These are phyloP conservation scores for Chrysotoxum bicinctum DNA, from an alignment of 2,888 invertebrate genomes.

Conservation along the genomic window DNA sequence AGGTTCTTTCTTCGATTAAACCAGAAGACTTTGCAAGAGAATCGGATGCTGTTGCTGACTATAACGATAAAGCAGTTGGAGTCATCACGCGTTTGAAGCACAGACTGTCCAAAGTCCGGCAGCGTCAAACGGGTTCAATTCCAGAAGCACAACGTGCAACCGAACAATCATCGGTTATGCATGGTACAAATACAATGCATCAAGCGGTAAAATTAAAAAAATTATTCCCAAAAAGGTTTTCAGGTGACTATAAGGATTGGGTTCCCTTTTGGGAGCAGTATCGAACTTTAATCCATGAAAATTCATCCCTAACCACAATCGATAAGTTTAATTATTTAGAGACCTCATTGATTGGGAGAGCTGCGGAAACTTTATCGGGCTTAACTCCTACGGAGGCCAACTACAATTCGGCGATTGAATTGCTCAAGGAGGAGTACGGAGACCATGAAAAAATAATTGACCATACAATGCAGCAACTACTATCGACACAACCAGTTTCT, in stretches of 20 bases:
- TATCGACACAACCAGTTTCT: background rate
- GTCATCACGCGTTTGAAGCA: background rate
- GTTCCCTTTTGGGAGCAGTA: conserved; percentile 8
- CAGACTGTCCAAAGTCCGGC: background rate
- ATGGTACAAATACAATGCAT: background rate
- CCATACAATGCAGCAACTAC: conserved; percentile 36
- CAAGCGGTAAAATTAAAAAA: conserved; percentile 4
- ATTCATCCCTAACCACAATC: conserved; percentile 1
- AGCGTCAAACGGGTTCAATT: background rate
- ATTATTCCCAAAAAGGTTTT: too few species aligned
- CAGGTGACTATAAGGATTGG: conserved; percentile 4
- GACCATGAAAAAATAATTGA: conserved; percentile 38
- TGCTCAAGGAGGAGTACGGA: conserved; percentile 41
- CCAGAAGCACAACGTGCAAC: background rate
- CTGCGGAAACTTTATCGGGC: too few species aligned
- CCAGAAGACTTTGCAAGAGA: background rate
- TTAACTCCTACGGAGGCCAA: too few species aligned
- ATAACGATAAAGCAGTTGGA: background rate
- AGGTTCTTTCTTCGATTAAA: background rate
- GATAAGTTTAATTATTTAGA: background rate
- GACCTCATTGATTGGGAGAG: background rate
- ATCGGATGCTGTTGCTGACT: conserved; percentile 4
- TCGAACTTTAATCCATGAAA: conserved; percentile 8
- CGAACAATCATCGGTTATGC: background rate
- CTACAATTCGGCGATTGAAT: conserved; percentile 10